Evolutionary conservation across 2,797 vertebrate species (phyloP).

Genomic region (Glossophaga mutica): DNA sequence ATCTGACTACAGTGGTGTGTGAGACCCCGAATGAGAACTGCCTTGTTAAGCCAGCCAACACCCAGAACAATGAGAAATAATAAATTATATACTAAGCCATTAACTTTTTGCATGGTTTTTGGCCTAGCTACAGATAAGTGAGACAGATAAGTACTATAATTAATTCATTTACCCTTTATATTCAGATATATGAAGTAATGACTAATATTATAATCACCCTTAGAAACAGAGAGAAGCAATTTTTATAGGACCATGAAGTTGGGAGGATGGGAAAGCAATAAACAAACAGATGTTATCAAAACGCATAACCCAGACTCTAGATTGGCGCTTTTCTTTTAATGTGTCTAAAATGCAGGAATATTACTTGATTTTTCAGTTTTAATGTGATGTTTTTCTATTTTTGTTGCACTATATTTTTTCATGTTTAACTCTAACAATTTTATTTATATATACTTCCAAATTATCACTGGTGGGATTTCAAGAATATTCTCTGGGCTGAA

Average conservation of each 20-base stretch:
- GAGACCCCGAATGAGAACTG: background rate
- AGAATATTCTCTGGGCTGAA: background rate
- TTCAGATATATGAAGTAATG: background rate
- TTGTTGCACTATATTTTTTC: background rate
- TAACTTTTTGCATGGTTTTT: background rate
- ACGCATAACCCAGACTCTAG: background rate
- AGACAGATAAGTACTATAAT: background rate
- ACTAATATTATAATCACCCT: background rate
- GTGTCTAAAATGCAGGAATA: background rate
- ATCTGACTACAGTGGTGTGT: background rate
- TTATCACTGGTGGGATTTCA: background rate
- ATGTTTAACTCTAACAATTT: background rate
- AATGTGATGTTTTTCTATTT: constrained; percentile 2
- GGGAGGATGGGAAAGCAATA: background rate
- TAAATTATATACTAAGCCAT: background rate
- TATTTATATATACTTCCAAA: constrained; percentile 4
- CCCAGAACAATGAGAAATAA: background rate
- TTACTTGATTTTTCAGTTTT: background rate
- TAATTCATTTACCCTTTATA: background rate
- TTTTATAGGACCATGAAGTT: background rate
- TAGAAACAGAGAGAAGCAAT: background rate
- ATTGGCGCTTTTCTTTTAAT: background rate
- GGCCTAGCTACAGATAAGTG: background rate
- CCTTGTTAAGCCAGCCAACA: background rate
- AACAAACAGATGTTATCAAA: background rate